Percentiles rank a stretch among this genome's conserved stretches.
These are phyloP conservation scores for Triplophysa bombifrons DNA, from an alignment of 2,797 vertebrate species.

Conservation along the genomic window DNA sequence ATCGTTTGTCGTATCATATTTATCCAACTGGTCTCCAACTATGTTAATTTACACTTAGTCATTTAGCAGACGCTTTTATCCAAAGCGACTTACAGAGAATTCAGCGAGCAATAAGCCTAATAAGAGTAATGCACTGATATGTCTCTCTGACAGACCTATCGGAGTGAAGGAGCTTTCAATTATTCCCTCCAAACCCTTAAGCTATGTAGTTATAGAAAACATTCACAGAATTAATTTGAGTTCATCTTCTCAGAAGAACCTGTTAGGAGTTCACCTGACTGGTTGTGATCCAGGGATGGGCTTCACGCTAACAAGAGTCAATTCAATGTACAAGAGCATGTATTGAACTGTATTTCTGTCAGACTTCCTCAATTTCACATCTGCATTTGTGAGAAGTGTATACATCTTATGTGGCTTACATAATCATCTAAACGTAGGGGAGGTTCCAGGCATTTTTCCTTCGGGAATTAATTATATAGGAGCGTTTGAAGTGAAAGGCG, in stretches of 20 bases:
- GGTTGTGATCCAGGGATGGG: constrained; percentile 3
- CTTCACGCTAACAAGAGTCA: constrained; percentile 4
- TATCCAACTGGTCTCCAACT: not conserved
- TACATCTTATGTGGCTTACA: constrained; percentile 28
- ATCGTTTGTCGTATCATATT: not conserved
- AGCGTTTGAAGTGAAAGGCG: constrained; percentile 32
- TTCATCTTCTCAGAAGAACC: not conserved
- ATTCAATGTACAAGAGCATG: constrained; percentile 5
- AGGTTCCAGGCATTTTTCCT: constrained; percentile 30
- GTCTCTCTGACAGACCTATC: constrained; percentile 3
- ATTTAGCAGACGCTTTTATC: too few species aligned
- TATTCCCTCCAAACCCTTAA: constrained; percentile 14
- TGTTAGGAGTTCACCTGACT: constrained; percentile 24
- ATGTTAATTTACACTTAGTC: not conserved
- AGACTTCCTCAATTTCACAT: constrained; percentile 29
- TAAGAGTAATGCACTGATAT: not conserved
- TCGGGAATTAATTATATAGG: constrained; percentile 39
- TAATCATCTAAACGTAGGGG: constrained; percentile 26
- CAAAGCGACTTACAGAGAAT: too few species aligned
- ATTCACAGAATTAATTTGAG: constrained; percentile 5
- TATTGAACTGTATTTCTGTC: constrained; percentile 16
- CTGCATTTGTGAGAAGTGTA: constrained; percentile 21
- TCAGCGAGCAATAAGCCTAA: too few species aligned
- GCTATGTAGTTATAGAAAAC: constrained; percentile 11
- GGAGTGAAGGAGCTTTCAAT: constrained; percentile 9